A percentile compares a stretch with the other conserved stretches of the same genome.
phyloP scores from a whole-genome alignment of 2,888 invertebrate genomes.

The Anthrax anthrax region DNA sequence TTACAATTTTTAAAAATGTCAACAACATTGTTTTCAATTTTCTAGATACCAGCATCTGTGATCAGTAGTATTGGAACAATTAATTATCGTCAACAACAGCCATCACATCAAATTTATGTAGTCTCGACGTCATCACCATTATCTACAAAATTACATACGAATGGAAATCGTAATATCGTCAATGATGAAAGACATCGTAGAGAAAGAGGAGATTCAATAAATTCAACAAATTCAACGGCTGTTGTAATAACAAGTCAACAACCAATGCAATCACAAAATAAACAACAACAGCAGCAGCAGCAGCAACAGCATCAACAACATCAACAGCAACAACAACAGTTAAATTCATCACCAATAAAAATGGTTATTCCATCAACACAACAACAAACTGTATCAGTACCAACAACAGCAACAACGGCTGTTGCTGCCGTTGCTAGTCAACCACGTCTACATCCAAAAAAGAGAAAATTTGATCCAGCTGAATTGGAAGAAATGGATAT shows the following conservation, averaged over 20 bases:
- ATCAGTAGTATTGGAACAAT: constrained; percentile 45
- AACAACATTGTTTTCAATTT: no score
- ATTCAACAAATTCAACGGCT: constrained; percentile 38
- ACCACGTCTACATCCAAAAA: constrained; percentile 74
- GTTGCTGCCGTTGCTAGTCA: constrained; percentile 14
- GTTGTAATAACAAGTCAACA: constrained; percentile 19
- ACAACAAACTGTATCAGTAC: constrained; percentile 38
- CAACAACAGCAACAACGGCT: no score
- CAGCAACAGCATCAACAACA: constrained; percentile 7
- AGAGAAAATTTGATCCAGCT: constrained; percentile 44
- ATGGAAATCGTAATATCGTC: constrained; percentile 25
- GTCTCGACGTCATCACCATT: constrained; percentile 10
- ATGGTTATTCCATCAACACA: constrained; percentile 36
- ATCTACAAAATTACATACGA: constrained; percentile 21
- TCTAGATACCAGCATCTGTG: constrained; percentile 43
- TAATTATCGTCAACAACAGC: constrained; percentile 25
- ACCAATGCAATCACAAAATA: constrained; percentile 20
- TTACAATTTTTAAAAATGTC: no score
- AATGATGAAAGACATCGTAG: neutral
- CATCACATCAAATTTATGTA: constrained; percentile 15
- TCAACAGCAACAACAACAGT: constrained; percentile 14
- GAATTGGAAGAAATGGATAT: constrained; percentile 29
- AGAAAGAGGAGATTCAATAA: constrained; percentile 16
- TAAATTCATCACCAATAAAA: constrained; percentile 19
- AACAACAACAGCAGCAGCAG: constrained; percentile 13